Base-by-base conservation (phyloP, 2,888 invertebrate genomes). In the Bursaphelenchus okinawaensis region DNA sequence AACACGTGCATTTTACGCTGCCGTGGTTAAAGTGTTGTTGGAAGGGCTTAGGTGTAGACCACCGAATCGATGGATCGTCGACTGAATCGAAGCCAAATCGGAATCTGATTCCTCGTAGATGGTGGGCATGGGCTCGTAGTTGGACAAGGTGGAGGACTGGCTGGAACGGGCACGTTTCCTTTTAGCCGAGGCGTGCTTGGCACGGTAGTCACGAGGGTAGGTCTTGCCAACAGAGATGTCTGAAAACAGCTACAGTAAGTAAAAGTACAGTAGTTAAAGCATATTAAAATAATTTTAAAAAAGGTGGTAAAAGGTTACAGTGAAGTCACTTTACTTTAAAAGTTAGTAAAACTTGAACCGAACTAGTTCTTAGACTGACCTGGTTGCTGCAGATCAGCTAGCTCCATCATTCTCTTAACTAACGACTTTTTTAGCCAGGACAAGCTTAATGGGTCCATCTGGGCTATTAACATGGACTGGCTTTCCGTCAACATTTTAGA, bases 141-240 rank as follows among this genome's bases (percentile, higher is more conserved):
- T 59, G 2, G 51, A 51, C 4, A 59, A 20, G 50, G 51, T 24
- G 9, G 60, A 59, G 20, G 60, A 59, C 2, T 59, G 59, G 26
- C 50, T 40, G 50, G 31, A 52, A 29, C 60, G 60, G 7, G 60
- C 60, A 9, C 60, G 60, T 20, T 59, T 59, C 40, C 60, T n/a
- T 24, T 59, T 59, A 12, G 60, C 60, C 12, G 50, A 40, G n/a
- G 22, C 22, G 50, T 59, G 60, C 22, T 50, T 31, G 51, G 60
- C 51, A n/a, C 60, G 60, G 50, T 59, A 59, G 52, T 59, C 60
- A 24, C 60, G 60, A 4, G 60, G 60, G 51, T 29, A 28, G 50
- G 31, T 59, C 51, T 59, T 59, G 20, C 28, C 56, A 22, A 31
- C 60, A 50, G 60, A 40, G n/a, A 59, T 24, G 50, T 59, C 60